Percentiles rank a stretch among this genome's conserved stretches.
These are phyloP conservation scores for Notarius lentiginosus DNA, from an alignment of 2,113 vertebrate species.

Conservation along the genomic window DNA sequence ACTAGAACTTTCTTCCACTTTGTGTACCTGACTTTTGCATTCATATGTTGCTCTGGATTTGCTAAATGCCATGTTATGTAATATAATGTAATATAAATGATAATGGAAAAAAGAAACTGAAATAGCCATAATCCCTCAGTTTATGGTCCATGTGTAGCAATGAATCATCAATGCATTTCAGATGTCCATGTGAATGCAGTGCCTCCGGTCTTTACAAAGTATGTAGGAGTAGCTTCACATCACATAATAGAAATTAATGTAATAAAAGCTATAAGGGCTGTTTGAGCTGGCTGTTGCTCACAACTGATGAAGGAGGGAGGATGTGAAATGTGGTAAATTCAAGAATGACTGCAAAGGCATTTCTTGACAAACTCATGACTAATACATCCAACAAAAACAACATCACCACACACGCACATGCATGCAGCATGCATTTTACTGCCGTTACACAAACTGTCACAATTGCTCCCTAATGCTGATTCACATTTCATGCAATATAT, in stretches of 20 bases:
- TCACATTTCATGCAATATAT: not conserved
- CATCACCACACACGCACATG: not conserved
- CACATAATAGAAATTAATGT: not conserved
- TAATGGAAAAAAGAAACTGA: not conserved
- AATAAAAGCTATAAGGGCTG: not conserved
- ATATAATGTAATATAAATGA: not conserved
- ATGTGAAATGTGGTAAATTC: not conserved
- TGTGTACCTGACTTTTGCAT: no score
- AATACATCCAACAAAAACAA: conserved; percentile 18
- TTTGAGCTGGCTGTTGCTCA: not conserved
- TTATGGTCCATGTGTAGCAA: not conserved
- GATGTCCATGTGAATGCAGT: not conserved
- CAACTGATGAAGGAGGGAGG: not conserved
- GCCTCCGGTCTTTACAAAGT: not conserved
- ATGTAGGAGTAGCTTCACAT: not conserved
- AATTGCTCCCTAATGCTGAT: not conserved
- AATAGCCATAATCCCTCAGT: not conserved
- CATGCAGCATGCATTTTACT: not conserved
- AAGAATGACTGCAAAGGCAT: not conserved
- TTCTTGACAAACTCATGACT: conserved; percentile 32
- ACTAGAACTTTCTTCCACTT: no score
- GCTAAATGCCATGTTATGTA: no score
- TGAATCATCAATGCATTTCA: not conserved
- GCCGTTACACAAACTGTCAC: not conserved
- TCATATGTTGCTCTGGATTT: no score